Evolutionary conservation across 2,888 invertebrate genomes (phyloP), one percentile per base, ranked within the genome.

Genomic region (Cenopis cana): DNA sequence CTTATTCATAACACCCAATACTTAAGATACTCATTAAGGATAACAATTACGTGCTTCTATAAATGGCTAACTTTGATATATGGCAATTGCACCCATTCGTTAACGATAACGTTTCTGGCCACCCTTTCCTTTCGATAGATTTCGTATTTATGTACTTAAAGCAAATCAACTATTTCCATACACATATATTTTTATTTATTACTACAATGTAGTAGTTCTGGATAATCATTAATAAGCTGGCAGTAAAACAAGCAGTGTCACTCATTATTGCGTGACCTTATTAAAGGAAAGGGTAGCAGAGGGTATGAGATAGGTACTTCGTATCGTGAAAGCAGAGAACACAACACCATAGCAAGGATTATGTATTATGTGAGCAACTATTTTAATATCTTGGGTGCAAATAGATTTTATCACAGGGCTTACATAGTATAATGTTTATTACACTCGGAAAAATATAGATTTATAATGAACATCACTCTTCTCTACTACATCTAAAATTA

Each of bases 331-430:
- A 50, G 50, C 61, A 29, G 50, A 38, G 12, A 41, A 57, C 50
- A 29, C 50, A 57, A 64, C 17, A 49, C n/a, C 3, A 29, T 56
- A n/a, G 36, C 18, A 38, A 18, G 11, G 57, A 29, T 29, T 33
- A 33, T 2, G 3, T 24, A 49, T 41, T 38, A 69, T 41, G 57
- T 33, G 24, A 46, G 41, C 18, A 46, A 59, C 65, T 33, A 20
- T 46, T 59, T 33, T n/a, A 80, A 83, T 82, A 80, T 76, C 74
- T 81, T 82, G 85, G 84, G 86, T 87, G 87, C 87, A 84, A 83
- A 38, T 79, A 72, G 74, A 79, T 80, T 80, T 79, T 88, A 89
- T 89, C 89, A 89, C 89, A 88, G 87, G 85, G 80, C 86, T 86
- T 84, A n/a, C n/a, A n/a, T n/a, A 88, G 83, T 81, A 76, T 80